Evolutionary conservation across 2,113 vertebrate genomes (phyloP).

Genomic region (Talpa occidentalis): DNA sequence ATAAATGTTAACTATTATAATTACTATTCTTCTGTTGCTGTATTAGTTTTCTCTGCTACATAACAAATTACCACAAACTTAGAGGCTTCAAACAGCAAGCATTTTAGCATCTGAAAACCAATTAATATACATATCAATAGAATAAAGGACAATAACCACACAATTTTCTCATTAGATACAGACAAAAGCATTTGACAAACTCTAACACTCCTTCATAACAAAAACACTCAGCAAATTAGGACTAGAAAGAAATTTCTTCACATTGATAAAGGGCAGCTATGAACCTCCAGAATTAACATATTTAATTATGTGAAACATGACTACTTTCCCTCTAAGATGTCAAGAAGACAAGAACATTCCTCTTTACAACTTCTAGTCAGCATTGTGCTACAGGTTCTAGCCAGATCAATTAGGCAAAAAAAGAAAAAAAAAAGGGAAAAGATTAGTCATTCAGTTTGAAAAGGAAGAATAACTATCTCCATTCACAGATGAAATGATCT

Average conservation of each 20-base stretch:
- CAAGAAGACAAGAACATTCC: not conserved
- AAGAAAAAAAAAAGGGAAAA: not conserved
- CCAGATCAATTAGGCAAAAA: not conserved
- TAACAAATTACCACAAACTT: not conserved
- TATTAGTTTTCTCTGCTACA: not conserved
- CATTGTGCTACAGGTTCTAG: not conserved
- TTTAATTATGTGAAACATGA: not conserved
- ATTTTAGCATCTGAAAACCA: not conserved
- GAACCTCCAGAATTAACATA: not conserved
- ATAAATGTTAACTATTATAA: not conserved
- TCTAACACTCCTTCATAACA: not conserved
- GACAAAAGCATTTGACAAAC: not conserved
- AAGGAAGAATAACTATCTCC: not conserved
- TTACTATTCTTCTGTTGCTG: not conserved
- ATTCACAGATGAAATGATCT: not conserved
- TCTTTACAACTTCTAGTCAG: not conserved
- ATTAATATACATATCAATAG: not conserved
- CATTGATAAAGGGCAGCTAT: not conserved
- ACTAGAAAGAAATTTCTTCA: not conserved
- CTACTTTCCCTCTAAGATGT: not conserved
- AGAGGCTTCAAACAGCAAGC: not conserved
- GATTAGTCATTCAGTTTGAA: not conserved
- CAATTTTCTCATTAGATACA: not conserved
- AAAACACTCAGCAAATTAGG: not conserved
- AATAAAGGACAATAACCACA: not conserved